Percentiles rank a stretch among this genome's conserved stretches.
Conservation (phyloP, 2,888 invertebrate genomes). For the Iphiclides podalirius region DNA sequence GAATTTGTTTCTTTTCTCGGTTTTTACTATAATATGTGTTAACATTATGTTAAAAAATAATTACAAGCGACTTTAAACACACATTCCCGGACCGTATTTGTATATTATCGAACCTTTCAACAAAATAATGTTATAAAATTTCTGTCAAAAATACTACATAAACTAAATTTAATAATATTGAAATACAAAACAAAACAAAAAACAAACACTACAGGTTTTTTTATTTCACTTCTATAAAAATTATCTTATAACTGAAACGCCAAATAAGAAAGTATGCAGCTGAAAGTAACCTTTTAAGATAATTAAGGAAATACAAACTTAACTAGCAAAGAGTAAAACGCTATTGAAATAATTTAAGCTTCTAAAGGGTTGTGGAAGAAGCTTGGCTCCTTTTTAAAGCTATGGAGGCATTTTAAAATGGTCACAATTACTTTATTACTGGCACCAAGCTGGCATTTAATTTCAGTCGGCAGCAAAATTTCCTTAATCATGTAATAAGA, state of each 20-base stretch:
- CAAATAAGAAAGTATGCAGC: slow-evolving; percentile 3
- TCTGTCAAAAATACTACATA: too few species aligned
- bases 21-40: too few species aligned
- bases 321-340: slow-evolving; percentile 14
- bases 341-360: slow-evolving; percentile 10
- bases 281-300: slow-evolving; percentile 18
- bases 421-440: slow-evolving; percentile 16
- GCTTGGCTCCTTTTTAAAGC: slow-evolving; percentile 6
- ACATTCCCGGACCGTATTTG: too few species aligned
- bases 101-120: too few species aligned
- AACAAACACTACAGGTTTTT: too few species aligned
- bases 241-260: slow-evolving; percentile 2
- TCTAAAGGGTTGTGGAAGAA: slow-evolving; percentile 2
- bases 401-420: slow-evolving; percentile 17
- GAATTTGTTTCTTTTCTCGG: too few species aligned
- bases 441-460: slow-evolving; percentile 1
- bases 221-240: slow-evolving; percentile 1
- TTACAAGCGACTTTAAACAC: too few species aligned
- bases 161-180: too few species aligned
- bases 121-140: too few species aligned
- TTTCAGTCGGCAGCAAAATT: slow-evolving; percentile 1
- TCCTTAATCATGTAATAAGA: neutral
- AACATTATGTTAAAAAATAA: too few species aligned
- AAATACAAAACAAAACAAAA: slow-evolving; percentile 1
- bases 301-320: slow-evolving; percentile 14